These are phyloP conservation scores for Elanoides forficatus DNA, from an alignment of 2,113 vertebrate genomes.

Conservation along the genomic window DNA sequence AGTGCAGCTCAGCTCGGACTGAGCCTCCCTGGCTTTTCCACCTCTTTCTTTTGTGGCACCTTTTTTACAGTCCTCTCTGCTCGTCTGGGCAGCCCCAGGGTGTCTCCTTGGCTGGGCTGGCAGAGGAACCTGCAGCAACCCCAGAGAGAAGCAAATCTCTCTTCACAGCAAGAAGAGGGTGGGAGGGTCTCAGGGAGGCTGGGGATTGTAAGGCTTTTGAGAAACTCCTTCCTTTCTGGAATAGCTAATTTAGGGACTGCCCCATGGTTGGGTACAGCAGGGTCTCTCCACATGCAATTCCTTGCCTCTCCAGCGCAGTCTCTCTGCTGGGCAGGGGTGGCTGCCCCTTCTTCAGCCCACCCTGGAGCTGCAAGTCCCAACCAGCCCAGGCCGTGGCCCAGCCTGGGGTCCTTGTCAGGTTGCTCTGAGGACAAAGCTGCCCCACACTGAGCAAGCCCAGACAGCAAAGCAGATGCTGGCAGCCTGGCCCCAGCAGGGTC, in stretches of 20 bases:
- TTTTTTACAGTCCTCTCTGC: not conserved
- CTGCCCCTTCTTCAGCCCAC: not conserved
- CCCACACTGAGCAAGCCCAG: not conserved
- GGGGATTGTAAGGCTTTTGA: not conserved
- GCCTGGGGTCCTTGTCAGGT: not conserved
- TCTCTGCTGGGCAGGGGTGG: not conserved
- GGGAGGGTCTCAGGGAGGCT: not conserved
- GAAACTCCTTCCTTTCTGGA: not conserved
- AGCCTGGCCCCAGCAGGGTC: not conserved
- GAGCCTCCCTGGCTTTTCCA: not conserved
- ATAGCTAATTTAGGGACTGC: not conserved
- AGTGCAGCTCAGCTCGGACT: not conserved
- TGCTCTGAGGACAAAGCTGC: not conserved
- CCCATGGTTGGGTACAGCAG: fast-evolving
- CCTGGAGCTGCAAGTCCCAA: not conserved
- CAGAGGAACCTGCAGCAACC: not conserved
- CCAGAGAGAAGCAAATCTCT: not conserved
- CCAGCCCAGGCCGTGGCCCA: not conserved
- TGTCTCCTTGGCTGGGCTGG: not conserved
- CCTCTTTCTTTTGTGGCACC: not conserved
- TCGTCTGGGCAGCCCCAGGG: not conserved
- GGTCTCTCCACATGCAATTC: not conserved
- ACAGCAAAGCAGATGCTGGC: not conserved
- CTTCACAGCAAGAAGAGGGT: not conserved
- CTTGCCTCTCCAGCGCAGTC: not conserved